Evolutionary conservation across 92 coral and sea anemone species (phyloP), one percentile per base, ranked within the genome.

Genomic region (Epizoanthus scotinus): DNA sequence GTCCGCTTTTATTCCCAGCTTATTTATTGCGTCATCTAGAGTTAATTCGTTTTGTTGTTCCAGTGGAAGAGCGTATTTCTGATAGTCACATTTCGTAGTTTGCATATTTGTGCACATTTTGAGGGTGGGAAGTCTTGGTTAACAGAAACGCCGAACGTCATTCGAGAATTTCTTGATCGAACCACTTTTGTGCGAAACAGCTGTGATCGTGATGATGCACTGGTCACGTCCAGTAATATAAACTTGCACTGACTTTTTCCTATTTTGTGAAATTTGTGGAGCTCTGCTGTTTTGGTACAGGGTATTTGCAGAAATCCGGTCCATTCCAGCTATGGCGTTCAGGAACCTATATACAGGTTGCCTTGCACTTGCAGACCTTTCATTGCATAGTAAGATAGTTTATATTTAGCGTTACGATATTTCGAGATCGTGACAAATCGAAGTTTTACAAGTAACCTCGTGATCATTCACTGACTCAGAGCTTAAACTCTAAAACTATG

Each of bases 371-470:
- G 70, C 70, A 29, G 31, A 38, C 70, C 9, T 20, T 57, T 58
- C 2, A 3, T n/a, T n/a, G n/a, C n/a, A n/a, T n/a, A n/a, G n/a
- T n/a, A n/a, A n/a, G n/a, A n/a, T 3, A 6, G 66, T 21, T 29
- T 31, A 9, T 75, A 8, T n/a, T n/a, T 47, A 34, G 68, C 68
- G 68, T 75, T 75, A 75, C 81, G 81, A 75, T 31, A 34, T 75
- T 24, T 20, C 21, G 8, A 73, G 47, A 27, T 54, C 78, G 78
- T 70, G 78, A 70, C 78, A 82, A 69, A 25, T 25, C 36, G 64
- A 63, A 52, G 7, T 40, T n/a, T 6, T 63, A 14, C 17, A 58
- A 34, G n/a, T 29, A 21, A 47, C 38, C 9, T 61, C 36, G 28
- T 49, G 49, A 26, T 34, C 78, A 8, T 68, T 5, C n/a, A n/a